Evolutionary conservation across 2,888 invertebrate species (phyloP), one percentile per base, ranked within the genome.

Genomic region (Hyposoter didymator): DNA sequence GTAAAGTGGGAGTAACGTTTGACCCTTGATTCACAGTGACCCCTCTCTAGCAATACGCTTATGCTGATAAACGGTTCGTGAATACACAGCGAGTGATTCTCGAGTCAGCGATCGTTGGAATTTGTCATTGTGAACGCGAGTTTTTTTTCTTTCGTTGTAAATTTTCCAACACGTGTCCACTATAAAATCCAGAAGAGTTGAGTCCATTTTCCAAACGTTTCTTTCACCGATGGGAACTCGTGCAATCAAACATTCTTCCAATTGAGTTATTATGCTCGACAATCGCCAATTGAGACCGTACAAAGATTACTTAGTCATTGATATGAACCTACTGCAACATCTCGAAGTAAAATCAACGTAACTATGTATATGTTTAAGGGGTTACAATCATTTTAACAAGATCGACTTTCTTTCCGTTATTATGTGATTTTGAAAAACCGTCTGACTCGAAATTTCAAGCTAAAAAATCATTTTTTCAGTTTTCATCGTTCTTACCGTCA

Each of bases 331-430:
- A 75, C 73, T 87, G 59, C 89, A 89, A 59, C 84, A 87, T 83
- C 87, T 82, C 82, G 90, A 91, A 90, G 91, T 91, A 91, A 90
- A 89, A 88, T 88, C 83, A 86, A 88, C 87, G 89, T 89, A 87
- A 87, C 89, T 88, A 87, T 78, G 47, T 75, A 47, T 70, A 49
- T 49, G 47, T 22, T 12, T 59, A 28, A 28, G 49, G 19, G 6
- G 39, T 39, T 35, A 35, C 1, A 35, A 0, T 35, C 7, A 35
- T 35, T 35, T 35, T 0, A 39, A 39, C 5, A 10, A 10, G 8
- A 39, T 39, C 39, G 39, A 39, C 39, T 39, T 39, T 10, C 39
- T 39, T 10, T 39, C 39, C 8, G 7, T 39, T 10, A 39, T 39
- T 7, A 8, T 39, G 0, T 39, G 10, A 39, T 39, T n/a, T n/a